Evolutionary conservation across 2,888 invertebrate species (phyloP).

Genomic region (Hirtodrosophila histrioides): DNA sequence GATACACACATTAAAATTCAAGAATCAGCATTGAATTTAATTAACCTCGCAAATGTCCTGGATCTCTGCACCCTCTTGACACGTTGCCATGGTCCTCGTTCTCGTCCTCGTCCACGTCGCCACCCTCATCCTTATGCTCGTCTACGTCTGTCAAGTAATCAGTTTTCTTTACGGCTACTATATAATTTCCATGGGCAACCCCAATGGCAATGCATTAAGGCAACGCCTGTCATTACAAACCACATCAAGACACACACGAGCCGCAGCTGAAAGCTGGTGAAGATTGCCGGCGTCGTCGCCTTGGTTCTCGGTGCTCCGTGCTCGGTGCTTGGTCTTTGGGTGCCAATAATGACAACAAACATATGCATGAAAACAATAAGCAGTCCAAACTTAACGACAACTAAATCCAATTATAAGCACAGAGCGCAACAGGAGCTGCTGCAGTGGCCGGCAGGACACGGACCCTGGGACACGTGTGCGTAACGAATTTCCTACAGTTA

Average conservation of each 20-base stretch:
- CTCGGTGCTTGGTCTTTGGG: conserved; percentile 29
- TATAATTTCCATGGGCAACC: conserved; percentile 38
- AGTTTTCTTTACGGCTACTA: conserved; percentile 44
- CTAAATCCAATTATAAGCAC: conserved; percentile 75
- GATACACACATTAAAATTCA: conserved; percentile 42
- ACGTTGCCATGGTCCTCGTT: conserved; percentile 6
- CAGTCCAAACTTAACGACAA: conserved; percentile 71
- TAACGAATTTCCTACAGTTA: conserved; percentile 56
- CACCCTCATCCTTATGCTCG: neutral
- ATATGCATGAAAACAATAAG: conserved; percentile 69
- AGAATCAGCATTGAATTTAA: conserved; percentile 55
- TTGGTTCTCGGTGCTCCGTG: neutral
- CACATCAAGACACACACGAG: conserved; percentile 34
- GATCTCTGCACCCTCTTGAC: conserved; percentile 32
- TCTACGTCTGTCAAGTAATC: conserved; percentile 47
- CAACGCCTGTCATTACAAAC: conserved; percentile 35
- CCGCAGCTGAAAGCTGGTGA: conserved; percentile 28
- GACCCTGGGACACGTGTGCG: conserved; percentile 64
- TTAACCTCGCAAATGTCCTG: conserved; percentile 51
- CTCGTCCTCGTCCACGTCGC: too few species aligned
- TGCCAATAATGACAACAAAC: conserved; percentile 64
- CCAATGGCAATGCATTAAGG: conserved; percentile 16
- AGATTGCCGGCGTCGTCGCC: conserved; percentile 30
- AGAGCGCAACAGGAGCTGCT: conserved; percentile 60
- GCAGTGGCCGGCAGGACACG: conserved; percentile 15